A percentile compares a stretch with the other conserved stretches of the same genome.
phyloP scores from a whole-genome alignment of 2,888 invertebrate species.

The Ichneumon xanthorius region DNA sequence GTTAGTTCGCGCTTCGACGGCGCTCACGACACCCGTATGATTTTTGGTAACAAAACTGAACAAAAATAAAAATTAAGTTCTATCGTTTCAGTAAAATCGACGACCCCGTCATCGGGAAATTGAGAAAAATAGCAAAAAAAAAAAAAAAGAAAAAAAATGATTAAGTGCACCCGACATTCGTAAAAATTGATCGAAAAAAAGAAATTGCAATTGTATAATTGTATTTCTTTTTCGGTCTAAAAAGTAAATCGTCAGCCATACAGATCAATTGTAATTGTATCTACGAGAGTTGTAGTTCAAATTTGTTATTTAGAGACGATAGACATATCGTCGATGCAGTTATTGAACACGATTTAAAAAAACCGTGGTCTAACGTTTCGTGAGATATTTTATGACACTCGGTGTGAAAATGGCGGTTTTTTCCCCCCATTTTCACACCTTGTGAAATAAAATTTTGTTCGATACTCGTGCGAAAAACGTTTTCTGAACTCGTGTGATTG shows the following conservation, averaged over 20 bases:
- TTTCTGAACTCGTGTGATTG: no score
- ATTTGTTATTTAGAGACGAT: not conserved
- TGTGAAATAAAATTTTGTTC: no score
- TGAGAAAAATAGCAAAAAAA: not conserved
- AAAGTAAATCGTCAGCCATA: not conserved
- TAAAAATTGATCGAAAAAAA: not conserved
- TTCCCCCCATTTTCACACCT: no score
- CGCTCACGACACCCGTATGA: not conserved
- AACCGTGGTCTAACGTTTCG: not conserved
- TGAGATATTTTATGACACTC: not conserved
- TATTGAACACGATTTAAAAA: not conserved
- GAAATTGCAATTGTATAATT: not conserved
- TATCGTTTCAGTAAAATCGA: not conserved
- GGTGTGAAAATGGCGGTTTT: no score
- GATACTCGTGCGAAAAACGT: no score
- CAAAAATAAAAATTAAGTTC: not conserved
- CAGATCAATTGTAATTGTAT: slow-evolving; percentile 6
- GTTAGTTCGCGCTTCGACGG: slow-evolving; percentile 48
- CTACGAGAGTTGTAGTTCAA: not conserved
- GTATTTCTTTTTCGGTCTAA: not conserved
- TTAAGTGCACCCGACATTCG: not conserved
- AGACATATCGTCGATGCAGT: not conserved
- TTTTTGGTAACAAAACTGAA: not conserved
- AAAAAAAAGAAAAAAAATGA: not conserved
- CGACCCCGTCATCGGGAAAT: not conserved